A percentile compares a stretch with the other conserved stretches of the same genome.
Evolutionary conservation across 2,888 invertebrate genomes (phyloP).

Genomic region (Unio pictorum): DNA sequence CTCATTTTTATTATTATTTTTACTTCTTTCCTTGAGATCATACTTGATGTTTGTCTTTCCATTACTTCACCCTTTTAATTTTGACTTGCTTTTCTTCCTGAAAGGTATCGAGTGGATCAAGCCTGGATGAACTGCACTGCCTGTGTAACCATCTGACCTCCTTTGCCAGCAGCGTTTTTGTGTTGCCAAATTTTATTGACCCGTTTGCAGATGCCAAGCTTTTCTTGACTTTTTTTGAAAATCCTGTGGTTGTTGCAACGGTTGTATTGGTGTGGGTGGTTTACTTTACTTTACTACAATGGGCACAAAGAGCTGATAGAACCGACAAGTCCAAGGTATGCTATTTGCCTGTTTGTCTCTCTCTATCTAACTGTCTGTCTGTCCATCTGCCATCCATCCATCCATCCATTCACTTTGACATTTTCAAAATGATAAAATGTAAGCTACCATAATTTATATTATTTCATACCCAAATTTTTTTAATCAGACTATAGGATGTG

Average conservation of each 20-base stretch:
- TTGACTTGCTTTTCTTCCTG: background rate
- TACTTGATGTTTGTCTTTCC: no score
- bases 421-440: no score
- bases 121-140: conserved; percentile 36
- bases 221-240: conserved; percentile 58
- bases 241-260: conserved; percentile 54
- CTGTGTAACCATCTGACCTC: conserved; percentile 49
- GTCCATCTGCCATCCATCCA: background rate
- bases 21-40: no score
- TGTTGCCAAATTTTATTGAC: conserved; percentile 46
- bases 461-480: no score
- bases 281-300: conserved; percentile 49
- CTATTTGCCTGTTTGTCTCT: background rate
- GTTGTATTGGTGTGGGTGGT: conserved; percentile 50
- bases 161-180: conserved; percentile 51
- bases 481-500: no score
- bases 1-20: no score
- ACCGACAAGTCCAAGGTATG: conserved; percentile 42
- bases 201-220: conserved; percentile 45
- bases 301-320: conserved; percentile 48
- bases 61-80: no score
- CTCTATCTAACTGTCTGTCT: no score
- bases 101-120: conserved; percentile 37
- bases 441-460: no score
- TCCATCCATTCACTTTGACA: no score